Evolutionary conservation across 92 coral and sea anemone genomes (phyloP).

Genomic region (Heteractis magnifica): DNA sequence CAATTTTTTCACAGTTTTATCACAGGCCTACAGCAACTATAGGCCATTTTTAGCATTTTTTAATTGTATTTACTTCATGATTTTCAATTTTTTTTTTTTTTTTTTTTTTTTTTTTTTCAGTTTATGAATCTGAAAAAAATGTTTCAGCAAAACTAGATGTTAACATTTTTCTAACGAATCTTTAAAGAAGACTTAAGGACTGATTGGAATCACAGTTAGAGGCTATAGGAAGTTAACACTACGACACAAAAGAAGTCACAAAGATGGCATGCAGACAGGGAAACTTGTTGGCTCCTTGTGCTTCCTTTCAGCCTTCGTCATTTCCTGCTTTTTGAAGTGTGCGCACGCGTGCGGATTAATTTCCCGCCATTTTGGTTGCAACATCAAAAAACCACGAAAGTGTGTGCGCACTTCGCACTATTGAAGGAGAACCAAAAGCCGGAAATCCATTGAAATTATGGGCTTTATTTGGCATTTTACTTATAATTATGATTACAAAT

Average conservation of each 20-base stretch:
- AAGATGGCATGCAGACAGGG: constrained; percentile 5
- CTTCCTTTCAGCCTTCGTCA: constrained; percentile 32
- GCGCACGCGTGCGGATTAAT: constrained; percentile 28
- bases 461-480: not conserved
- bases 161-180: no score
- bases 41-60: no score
- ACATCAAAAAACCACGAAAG: constrained; percentile 20
- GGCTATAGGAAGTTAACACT: not conserved
- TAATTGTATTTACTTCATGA: no score
- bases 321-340: constrained; percentile 19
- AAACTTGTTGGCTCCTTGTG: constrained; percentile 16
- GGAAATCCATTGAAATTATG: constrained; percentile 22
- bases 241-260: not conserved
- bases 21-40: no score
- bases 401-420: constrained; percentile 1
- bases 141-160: no score
- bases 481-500: constrained; percentile 16
- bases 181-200: not conserved
- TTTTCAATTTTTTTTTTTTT: not conserved
- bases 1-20: no score
- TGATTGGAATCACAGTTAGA: not conserved
- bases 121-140: no score
- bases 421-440: constrained; percentile 6
- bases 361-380: constrained; percentile 31
- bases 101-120: not conserved